phyloP scores from a whole-genome alignment of 2,113 vertebrate genomes.

The Myotis brandtii region DNA sequence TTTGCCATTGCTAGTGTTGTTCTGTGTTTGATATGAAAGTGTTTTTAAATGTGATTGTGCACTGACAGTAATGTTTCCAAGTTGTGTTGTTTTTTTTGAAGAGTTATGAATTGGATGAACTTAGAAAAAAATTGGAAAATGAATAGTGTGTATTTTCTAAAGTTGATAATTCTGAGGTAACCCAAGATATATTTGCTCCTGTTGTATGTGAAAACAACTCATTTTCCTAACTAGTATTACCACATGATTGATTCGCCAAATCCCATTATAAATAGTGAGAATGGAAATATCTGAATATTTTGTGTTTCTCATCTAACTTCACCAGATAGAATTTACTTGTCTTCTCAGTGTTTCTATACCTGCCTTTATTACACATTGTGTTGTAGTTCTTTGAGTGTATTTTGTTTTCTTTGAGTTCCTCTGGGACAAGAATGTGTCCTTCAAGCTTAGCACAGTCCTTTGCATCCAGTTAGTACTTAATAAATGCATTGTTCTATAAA shows the following conservation, averaged over 20 bases:
- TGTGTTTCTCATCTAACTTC: background rate
- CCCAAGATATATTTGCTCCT: background rate
- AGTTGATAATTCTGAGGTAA: constrained; percentile 9
- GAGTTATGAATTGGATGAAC: constrained; percentile 39
- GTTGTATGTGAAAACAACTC: background rate
- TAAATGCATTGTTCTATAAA: constrained; percentile 3
- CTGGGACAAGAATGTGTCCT: background rate
- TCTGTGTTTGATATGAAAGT: constrained; percentile 62
- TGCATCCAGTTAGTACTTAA: background rate
- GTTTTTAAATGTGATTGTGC: constrained; percentile 33
- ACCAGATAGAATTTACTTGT: background rate
- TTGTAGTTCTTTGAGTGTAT: background rate
- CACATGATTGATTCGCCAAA: background rate
- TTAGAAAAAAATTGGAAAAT: constrained; percentile 22
- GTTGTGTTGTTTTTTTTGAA: background rate
- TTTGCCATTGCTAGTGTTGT: constrained; percentile 70
- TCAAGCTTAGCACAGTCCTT: constrained; percentile 31
- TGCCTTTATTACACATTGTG: background rate
- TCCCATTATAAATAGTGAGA: background rate
- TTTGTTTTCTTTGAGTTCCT: constrained; percentile 7
- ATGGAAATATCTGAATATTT: background rate
- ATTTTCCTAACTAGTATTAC: constrained; percentile 36
- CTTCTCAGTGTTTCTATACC: background rate
- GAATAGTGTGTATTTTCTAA: constrained; percentile 27
- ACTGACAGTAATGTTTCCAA: background rate